Evolutionary conservation across 2,888 invertebrate species (phyloP), one percentile per base, ranked within the genome.

Genomic region (Callimorpha dominula): DNA sequence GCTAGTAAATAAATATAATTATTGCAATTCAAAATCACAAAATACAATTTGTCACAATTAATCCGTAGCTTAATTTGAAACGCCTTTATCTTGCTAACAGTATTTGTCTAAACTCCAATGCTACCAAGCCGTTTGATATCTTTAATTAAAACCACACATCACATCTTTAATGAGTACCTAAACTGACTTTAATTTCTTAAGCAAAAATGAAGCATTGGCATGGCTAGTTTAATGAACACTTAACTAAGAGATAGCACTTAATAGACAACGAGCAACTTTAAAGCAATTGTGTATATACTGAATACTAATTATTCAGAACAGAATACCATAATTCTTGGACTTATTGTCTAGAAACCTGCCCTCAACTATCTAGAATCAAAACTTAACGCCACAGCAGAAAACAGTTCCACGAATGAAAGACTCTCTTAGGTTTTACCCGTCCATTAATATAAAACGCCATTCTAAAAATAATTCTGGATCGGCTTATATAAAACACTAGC

Each of bases 81-180:
- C 20, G 40, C 62, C 43, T 46, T 62, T 49, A 17, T 50, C 69
- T 50, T 50, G 62, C 57, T 20, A 57, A 17, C 42, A 43, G 6
- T 31, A 2, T 42, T 46, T 11, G 46, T 60, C 60, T 68, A 31
- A 46, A 57, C 68, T 60, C 15, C 68, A 69, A 49, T 69, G 15
- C 50, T 31, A 62, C 63, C 50, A n/a, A 69, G 15, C 62, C 49
- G 60, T 57, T 49, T 31, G 60, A 7, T 62, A 69, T 63, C 50
- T 63, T 49, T 69, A 69, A 69, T 69, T 62, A 69, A 69, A 69
- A 63, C 63, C 62, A 40, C 69, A 63, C n/a, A 63, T 9, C 12
- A 40, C n/a, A 46, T n/a, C 17, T 57, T 11, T 57, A 57, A 57
- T 57, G 57, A 20, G 20, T 57, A 20, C 57, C 20, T 20, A n/a